Base-by-base conservation (phyloP, 2,888 invertebrate species). In the Synergus gifuensis region DNA sequence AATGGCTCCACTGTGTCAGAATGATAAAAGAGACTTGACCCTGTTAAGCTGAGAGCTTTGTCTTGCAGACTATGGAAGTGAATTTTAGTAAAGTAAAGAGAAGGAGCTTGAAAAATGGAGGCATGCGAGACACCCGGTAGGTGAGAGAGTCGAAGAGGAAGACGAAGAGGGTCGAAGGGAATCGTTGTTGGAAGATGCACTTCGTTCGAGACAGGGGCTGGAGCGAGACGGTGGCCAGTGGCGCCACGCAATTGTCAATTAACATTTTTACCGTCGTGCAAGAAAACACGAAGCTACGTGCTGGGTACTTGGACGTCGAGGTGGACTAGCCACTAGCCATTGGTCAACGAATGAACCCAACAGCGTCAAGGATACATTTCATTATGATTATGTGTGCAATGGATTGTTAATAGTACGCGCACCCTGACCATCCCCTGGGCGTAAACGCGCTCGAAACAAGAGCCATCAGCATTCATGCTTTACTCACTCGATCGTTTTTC, bases 221-320 rank as follows among this genome's bases (percentile, higher is more conserved):
- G 80, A 83, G 82, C 83, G 83, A 86, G 86, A 85, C 85, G 86
- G 83, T 82, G 85, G 86, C 81, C 86, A 86, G 86, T 89, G 90
- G 90, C 90, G 91, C 91, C 90, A 88, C 89, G 90, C 88, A 91
- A 91, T 91, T 90, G 91, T 90, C 91, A 90, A 91, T 91, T 92
- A 90, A 90, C 88, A 91, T 90, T 91, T 91, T 90, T 90, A 88
- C 89, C 88, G 89, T 85, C 90, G 87, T 83, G 84, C 88, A 87
- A 89, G 89, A 90, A 90, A 89, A 90, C 89, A 89, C 86, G 89
- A 84, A 87, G 66, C 83, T 82, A 86, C 84, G 83, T 84, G 85
- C 84, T 83, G 83, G 83, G 83, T 84, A 85, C 83, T 79, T 67
- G 82, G 77, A 81, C 84, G 81, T 66, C 82, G 78, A 81, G 81